Evolutionary conservation across 64 coral and sea anemone species (phyloP).

Genomic region (Dendronephthya gigantea): DNA sequence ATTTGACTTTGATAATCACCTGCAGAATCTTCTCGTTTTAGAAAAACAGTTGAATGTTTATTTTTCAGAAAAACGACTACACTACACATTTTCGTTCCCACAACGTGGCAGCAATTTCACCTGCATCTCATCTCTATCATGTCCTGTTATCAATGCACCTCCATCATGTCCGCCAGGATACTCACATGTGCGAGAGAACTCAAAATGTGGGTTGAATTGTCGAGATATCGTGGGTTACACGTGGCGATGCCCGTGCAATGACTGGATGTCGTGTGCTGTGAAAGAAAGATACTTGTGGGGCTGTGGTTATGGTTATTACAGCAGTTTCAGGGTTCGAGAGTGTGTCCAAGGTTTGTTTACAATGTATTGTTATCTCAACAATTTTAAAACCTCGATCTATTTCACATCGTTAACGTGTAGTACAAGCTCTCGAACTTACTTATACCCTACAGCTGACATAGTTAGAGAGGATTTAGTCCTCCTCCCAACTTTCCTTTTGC

Average conservation of each 20-base stretch:
- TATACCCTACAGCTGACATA: no score
- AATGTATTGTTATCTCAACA: background rate
- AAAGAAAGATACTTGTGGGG: background rate
- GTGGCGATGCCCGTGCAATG: background rate
- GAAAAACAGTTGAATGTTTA: background rate
- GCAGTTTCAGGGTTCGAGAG: background rate
- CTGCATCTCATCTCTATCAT: background rate
- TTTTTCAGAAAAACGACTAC: background rate
- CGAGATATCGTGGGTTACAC: background rate
- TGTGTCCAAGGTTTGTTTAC: background rate
- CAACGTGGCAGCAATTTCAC: background rate
- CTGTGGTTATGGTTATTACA: background rate
- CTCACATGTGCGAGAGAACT: background rate
- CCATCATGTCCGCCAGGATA: background rate
- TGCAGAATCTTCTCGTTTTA: background rate
- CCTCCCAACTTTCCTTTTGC: no score
- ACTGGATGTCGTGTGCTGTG: conserved; percentile 9
- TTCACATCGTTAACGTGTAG: background rate
- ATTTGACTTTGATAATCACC: no score
- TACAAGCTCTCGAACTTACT: background rate
- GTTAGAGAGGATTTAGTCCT: no score
- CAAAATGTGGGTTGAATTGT: background rate
- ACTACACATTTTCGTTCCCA: background rate
- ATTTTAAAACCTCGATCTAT: background rate
- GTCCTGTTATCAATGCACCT: background rate